Percentiles rank a stretch among this genome's conserved stretches.
phyloP scores from a whole-genome alignment of 2,797 vertebrate species.

The Acanthis flammea region DNA sequence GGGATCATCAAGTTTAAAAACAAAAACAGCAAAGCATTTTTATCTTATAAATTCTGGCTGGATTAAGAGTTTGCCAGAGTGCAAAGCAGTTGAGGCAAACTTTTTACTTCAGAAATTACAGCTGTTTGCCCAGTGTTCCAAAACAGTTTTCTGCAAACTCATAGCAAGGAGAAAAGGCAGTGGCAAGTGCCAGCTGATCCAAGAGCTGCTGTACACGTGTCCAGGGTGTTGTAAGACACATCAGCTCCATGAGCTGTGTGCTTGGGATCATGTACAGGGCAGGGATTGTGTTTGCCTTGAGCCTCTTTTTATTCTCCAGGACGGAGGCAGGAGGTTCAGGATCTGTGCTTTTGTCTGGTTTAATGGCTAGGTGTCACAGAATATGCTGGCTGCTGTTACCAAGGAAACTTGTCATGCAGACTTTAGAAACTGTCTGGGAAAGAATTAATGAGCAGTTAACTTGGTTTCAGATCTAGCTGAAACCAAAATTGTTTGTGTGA shows the following conservation, averaged over 20 bases:
- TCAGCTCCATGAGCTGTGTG: not conserved
- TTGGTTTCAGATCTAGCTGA: conserved; percentile 16
- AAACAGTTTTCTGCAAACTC: not conserved
- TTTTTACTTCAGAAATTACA: not conserved
- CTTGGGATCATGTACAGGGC: rapidly evolving
- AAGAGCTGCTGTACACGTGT: rapidly evolving
- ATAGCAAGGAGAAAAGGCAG: not conserved
- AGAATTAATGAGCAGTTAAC: conserved; percentile 42
- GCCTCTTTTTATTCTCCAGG: not conserved
- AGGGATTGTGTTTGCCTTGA: not conserved
- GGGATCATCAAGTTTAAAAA: not conserved
- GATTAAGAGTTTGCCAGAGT: not conserved
- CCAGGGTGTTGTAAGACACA: rapidly evolving
- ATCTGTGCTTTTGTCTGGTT: not conserved
- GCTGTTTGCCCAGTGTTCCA: not conserved
- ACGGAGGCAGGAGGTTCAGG: not conserved
- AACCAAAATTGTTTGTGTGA: not conserved
- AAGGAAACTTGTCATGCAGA: conserved; percentile 29
- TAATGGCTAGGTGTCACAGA: not conserved
- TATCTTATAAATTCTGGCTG: not conserved
- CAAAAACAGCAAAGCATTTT: not conserved
- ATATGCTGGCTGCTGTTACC: conserved; percentile 11
- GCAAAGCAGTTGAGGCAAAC: not conserved
- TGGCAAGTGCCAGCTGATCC: not conserved
- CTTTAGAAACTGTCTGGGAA: conserved; percentile 10